Evolutionary conservation across 2,888 invertebrate species (phyloP).

Genomic region (Polyommatus iphigenia): DNA sequence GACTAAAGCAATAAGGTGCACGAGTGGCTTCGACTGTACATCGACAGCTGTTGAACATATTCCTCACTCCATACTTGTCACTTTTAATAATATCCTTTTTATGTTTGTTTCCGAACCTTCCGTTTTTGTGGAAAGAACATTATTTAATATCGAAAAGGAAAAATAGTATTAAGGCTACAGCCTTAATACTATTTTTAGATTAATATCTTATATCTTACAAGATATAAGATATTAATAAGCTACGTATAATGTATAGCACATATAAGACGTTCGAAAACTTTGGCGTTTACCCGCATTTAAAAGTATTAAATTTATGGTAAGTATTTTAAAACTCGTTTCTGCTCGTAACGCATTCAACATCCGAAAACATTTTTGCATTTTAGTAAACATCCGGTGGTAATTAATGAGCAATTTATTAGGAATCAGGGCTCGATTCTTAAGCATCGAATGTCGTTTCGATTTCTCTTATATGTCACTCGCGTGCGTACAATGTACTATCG

Average conservation of each 20-base stretch:
- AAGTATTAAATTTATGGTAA: not conserved
- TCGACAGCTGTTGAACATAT: conserved; percentile 6
- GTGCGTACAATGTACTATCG: too few species aligned
- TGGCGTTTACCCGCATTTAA: too few species aligned
- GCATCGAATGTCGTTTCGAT: too few species aligned
- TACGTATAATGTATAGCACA: too few species aligned
- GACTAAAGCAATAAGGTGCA: not conserved
- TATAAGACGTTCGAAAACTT: too few species aligned
- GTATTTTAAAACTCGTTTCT: not conserved
- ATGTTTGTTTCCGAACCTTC: not conserved
- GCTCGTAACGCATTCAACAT: not conserved
- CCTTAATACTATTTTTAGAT: too few species aligned
- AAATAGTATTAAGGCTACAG: too few species aligned
- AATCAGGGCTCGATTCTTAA: not conserved
- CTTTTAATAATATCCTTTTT: conserved; percentile 9
- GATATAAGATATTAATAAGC: too few species aligned
- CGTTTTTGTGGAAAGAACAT: not conserved
- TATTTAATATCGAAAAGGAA: not conserved
- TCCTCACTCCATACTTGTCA: not conserved
- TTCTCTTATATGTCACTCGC: too few species aligned
- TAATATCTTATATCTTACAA: too few species aligned
- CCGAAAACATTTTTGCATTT: not conserved
- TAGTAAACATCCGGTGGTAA: not conserved
- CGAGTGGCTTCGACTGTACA: not conserved
- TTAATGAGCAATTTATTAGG: not conserved